phyloP scores from a whole-genome alignment of 2,888 invertebrate species.

The Volucella bombylans region DNA sequence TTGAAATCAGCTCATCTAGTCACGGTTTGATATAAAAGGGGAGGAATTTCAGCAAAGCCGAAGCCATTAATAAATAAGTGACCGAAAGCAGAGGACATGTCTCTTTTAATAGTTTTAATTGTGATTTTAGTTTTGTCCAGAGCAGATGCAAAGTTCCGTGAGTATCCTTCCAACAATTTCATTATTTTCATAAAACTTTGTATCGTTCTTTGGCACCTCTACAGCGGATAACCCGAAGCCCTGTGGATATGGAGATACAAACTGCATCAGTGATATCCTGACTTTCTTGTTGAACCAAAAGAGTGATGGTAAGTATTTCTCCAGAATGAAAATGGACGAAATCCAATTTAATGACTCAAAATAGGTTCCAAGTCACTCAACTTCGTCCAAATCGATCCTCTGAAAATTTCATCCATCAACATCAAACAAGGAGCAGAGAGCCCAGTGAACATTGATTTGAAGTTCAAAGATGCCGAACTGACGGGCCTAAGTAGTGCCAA shows the following conservation, averaged over 20 bases:
- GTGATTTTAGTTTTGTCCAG: neutral
- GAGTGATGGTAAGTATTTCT: constrained; percentile 17
- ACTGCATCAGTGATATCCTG: constrained; percentile 23
- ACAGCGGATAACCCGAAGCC: constrained; percentile 45
- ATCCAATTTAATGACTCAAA: neutral
- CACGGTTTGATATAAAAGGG: too few species aligned
- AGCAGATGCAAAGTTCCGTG: constrained; percentile 40
- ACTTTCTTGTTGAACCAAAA: constrained; percentile 18
- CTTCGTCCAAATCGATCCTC: constrained; percentile 77
- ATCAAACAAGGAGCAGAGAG: constrained; percentile 79
- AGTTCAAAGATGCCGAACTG: constrained; percentile 77
- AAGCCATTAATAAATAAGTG: too few species aligned
- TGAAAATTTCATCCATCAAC: constrained; percentile 76
- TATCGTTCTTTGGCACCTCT: neutral
- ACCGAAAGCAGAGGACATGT: constrained; percentile 8
- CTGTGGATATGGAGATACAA: constrained; percentile 24
- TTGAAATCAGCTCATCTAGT: too few species aligned
- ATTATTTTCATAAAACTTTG: neutral
- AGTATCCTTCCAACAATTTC: neutral
- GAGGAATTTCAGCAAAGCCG: too few species aligned
- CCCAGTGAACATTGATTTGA: constrained; percentile 80
- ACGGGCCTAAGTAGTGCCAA: constrained; percentile 74
- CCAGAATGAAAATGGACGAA: neutral
- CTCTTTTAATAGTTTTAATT: constrained; percentile 6
- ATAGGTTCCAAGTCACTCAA: constrained; percentile 77